Evolutionary conservation across 2,113 vertebrate genomes (phyloP).

Genomic region (Pseudorectes ferrugineus): DNA sequence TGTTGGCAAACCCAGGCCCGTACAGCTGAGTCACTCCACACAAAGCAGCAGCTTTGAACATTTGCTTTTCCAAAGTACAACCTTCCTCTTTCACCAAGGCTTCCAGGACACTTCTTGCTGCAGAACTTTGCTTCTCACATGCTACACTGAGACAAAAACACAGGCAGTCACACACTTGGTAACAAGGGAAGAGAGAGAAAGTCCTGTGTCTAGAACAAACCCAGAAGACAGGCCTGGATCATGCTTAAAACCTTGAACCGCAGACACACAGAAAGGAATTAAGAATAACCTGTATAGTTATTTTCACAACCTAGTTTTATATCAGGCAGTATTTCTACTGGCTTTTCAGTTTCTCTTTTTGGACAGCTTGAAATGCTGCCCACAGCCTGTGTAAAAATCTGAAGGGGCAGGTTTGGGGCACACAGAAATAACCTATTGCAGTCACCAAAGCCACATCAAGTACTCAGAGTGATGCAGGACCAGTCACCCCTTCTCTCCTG

Average conservation of each 20-base stretch:
- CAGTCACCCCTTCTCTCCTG: background rate
- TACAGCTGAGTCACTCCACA: background rate
- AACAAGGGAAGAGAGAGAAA: background rate
- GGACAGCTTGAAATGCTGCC: background rate
- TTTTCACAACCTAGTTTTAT: background rate
- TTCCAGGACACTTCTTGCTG: background rate
- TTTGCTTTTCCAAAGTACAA: background rate
- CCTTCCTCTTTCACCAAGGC: background rate
- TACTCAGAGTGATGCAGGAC: background rate
- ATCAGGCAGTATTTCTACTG: background rate
- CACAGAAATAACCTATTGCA: background rate
- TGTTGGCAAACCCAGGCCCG: background rate
- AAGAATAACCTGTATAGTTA: background rate
- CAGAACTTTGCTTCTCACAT: background rate
- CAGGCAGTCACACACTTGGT: background rate
- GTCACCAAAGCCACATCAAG: background rate
- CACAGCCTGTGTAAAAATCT: background rate
- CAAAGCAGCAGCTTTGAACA: background rate
- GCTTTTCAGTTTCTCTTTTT: background rate
- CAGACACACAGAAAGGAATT: background rate
- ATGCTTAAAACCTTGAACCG: background rate
- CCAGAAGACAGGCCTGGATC: background rate
- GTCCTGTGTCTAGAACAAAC: background rate
- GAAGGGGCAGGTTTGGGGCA: background rate
- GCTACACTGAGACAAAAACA: background rate